Evolutionary conservation across 1,140 invertebrate species (phyloP), one percentile per base, ranked within the genome.

Genomic region (Hesperophylax magnus): DNA sequence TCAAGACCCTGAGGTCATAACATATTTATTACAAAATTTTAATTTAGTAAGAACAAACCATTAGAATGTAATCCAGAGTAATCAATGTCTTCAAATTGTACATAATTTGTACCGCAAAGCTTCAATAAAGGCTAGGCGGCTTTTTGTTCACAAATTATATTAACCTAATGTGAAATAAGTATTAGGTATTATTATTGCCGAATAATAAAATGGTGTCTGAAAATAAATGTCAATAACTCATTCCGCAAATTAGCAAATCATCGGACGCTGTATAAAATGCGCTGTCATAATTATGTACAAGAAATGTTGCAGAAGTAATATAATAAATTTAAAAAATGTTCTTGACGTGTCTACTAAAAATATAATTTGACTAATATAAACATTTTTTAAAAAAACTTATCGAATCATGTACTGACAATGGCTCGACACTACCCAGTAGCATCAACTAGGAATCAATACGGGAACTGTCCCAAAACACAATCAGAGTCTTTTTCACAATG

Each of bases 321-420:
- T 67, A 17, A 67, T n/a, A 27, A 67, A 67, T 67, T 47, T 14
- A 2, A 47, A 47, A 47, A 47, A 47, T 47, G 34, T 34, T 8
- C 7, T 34, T 8, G 39, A 47, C 11, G 11, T 47, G 39, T 11
- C 39, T 47, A 47, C 39, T 47, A 47, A 47, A 47, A 47, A 34
- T 18, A 65, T 24, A 65, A 67, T 31, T 67, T 67, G 31, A 67
- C 63, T 67, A 67, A 67, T n/a, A 67, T 67, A 67, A n/a, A 65
- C 17, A 67, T 67, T 67, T 34, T 67, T 27, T 8, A n/a, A 34
- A 15, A 67, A 27, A 34, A 34, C 31, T 67, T 34, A n/a, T 17
- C 63, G 22, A 67, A 61, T 61, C 63, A 67, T 65, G 61, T 27
- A 65, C 61, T 24, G 15, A 65, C 24, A 65, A 65, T 67, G 63